Percentiles rank a stretch among this genome's conserved stretches.
Evolutionary conservation across 2,888 invertebrate species (phyloP).

Genomic region (Meiosimyza decipiens): DNA sequence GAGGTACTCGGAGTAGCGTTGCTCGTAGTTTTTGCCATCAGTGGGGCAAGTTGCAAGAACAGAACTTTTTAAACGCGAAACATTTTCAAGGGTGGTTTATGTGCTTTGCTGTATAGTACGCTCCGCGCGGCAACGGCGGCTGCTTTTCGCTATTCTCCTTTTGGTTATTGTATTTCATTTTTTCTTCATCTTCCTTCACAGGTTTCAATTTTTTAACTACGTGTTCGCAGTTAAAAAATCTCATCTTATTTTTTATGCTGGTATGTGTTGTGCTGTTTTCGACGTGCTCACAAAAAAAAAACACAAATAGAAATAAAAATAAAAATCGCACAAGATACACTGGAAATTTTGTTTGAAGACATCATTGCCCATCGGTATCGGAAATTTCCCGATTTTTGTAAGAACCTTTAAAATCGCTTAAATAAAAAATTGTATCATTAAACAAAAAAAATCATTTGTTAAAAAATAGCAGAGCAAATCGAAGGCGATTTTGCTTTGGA

Average conservation of each 20-base stretch:
- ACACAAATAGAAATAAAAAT: constrained; percentile 8
- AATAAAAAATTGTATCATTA: too few species aligned
- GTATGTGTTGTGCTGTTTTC: constrained; percentile 47
- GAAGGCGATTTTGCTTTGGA: too few species aligned
- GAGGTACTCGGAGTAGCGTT: constrained; percentile 44
- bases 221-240: constrained; percentile 61
- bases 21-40: constrained; percentile 46
- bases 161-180: constrained; percentile 45
- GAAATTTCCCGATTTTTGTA: too few species aligned
- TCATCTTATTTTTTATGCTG: constrained; percentile 57
- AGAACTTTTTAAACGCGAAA: constrained; percentile 49
- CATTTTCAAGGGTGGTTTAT: constrained; percentile 62
- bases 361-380: too few species aligned
- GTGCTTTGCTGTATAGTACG: constrained; percentile 24
- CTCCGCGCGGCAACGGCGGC: constrained; percentile 34
- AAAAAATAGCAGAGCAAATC: too few species aligned
- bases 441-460: too few species aligned
- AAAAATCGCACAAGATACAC: too few species aligned
- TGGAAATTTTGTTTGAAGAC: too few species aligned
- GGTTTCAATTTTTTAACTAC: constrained; percentile 57
- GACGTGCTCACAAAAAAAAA: constrained; percentile 39
- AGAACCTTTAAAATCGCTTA: too few species aligned
- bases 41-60: constrained; percentile 38
- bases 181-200: constrained; percentile 47
- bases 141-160: constrained; percentile 40